Evolutionary conservation across 2,888 invertebrate species (phyloP).

Genomic region (Aradus depressus): DNA sequence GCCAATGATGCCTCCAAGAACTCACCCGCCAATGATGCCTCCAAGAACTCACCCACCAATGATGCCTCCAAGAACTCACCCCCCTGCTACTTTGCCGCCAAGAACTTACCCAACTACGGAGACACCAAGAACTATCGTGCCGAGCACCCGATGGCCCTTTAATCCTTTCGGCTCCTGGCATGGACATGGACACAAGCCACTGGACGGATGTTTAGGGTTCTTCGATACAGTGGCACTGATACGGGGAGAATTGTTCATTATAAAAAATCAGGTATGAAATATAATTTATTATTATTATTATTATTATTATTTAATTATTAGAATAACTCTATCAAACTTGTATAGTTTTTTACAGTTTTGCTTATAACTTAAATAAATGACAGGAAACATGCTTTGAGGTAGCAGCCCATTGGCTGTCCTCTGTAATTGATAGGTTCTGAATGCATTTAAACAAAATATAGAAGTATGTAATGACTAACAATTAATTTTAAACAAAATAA

Average conservation of each 20-base stretch:
- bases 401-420: too few species aligned
- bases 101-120: background rate
- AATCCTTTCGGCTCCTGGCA: background rate
- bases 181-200: background rate
- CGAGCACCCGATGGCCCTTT: background rate
- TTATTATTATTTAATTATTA: too few species aligned
- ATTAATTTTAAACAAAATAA: too few species aligned
- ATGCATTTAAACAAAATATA: too few species aligned
- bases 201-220: constrained; percentile 52
- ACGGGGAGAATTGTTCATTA: constrained; percentile 47
- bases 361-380: too few species aligned
- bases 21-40: background rate
- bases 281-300: too few species aligned
- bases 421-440: too few species aligned
- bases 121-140: background rate
- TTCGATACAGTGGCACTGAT: constrained; percentile 58
- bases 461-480: too few species aligned
- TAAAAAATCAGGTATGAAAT: constrained; percentile 46
- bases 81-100: background rate
- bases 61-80: background rate
- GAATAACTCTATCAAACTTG: too few species aligned
- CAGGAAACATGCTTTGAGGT: too few species aligned
- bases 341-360: too few species aligned
- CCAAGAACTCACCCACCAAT: background rate
- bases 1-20: background rate